Evolutionary conservation across 2,797 vertebrate genomes (phyloP), one percentile per base, ranked within the genome.

Genomic region (Chelidonichthys spinosus): DNA sequence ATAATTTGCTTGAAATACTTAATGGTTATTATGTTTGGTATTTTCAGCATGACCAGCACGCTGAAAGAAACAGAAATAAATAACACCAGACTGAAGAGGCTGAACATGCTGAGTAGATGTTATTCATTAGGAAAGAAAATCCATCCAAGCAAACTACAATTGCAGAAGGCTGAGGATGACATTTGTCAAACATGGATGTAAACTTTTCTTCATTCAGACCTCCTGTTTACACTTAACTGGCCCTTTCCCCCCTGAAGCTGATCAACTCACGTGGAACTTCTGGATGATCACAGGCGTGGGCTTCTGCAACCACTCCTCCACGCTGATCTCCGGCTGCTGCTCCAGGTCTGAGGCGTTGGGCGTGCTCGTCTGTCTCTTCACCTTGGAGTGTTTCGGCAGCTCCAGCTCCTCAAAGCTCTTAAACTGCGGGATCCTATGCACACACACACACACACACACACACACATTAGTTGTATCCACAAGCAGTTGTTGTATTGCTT

Each of bases 321-420:
- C 79, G 59, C 90, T 92, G 79, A 99, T 92, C 71, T 97, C 96
- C 0, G 97, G 95, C 86, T 97, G 96, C 87, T 97, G 96, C 77
- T 97, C 96, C 77, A 95, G 89, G 70, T 98, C 95, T 0, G 96
- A 94, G 77, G 86, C 94, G 18, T 95, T 95, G 33, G 96, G 94
- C 0, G 97, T 97, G 85, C 98, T 99, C 44, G 91, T 96, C 76
- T 99, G 97, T 63, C 98, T 94, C 92, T 99, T 99, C 80, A 99
- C 97, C 92, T 98, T 98, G 14, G 97, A 99, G 92, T 99, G 97
- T 74, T 97, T 99, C 0, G 98, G 98, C 84, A 98, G 86, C 90
- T 98, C 97, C 82, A 98, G 80, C 78, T 99, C 98, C 85, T 98
- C 97, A 53, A 99, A 98, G 92, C 97, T 97, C 92, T 95, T 96